Evolutionary conservation across 2,888 invertebrate species (phyloP), one percentile per base, ranked within the genome.

Genomic region (Tipula vernalis): DNA sequence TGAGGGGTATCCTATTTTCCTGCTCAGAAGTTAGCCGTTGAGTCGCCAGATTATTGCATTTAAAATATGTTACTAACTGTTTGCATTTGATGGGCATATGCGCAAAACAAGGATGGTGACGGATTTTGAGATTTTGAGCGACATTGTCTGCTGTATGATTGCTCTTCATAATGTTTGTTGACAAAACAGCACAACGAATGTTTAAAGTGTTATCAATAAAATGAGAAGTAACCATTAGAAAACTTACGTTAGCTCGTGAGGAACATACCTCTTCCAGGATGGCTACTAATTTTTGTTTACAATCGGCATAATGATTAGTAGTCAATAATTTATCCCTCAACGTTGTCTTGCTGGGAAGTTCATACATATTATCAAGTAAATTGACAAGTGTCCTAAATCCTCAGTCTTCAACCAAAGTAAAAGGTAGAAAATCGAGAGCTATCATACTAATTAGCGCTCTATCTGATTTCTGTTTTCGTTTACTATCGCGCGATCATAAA

Each of bases 51-150:
- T 47, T 47, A 47, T 2, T 47, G 47, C 47, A 47, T 47, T 47
- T 47, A 47, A 47, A 47, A 28, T 28, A 28, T 28, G 28, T 28
- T 2, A 28, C 28, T 28, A 28, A 28, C 28, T 28, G 1, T 28
- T 88, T 88, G 15, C 87, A 87, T 85, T 88, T 88, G 13, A 83
- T n/a, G 5, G 88, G 12, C 85, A 87, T 28, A 28, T 28, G 28
- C 28, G 28, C 28, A 28, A 28, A 28, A 28, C 28, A 28, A 28
- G 28, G 86, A 28, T 87, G 42, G 57, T 87, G 83, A 36, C 71
- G 87, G 41, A 87, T 87, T 57, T 87, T 86, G 13, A 88, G 36
- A 13, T 42, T 86, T n/a, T 57, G 15, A 39, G 86, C 86, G 18
- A 86, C 36, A 41, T 51, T 36, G 28, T 86, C 71, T 5, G 5